A percentile compares a stretch with the other conserved stretches of the same genome.
Evolutionary conservation across 2,113 vertebrate genomes (phyloP).

Genomic region (Scomber colias): DNA sequence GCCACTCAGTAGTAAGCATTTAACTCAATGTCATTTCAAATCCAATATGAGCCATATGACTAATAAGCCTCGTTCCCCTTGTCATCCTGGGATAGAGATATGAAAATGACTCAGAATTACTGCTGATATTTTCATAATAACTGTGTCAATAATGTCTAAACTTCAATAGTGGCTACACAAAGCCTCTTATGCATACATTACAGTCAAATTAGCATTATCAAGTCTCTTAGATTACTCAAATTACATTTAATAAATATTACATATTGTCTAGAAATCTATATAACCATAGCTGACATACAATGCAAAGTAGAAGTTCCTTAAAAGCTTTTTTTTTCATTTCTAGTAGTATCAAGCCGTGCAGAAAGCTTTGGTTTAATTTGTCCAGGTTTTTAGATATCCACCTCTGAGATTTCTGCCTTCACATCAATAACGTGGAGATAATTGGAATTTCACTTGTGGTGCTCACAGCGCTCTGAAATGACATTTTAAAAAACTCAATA

Average conservation of each 20-base stretch:
- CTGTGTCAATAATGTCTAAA: conserved; percentile 21
- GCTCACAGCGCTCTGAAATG: no score
- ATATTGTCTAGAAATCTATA: background rate
- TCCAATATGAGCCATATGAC: conserved; percentile 15
- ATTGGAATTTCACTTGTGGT: no score
- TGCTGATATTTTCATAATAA: conserved; percentile 26
- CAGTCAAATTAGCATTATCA: background rate
- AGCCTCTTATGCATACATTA: background rate
- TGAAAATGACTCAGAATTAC: background rate
- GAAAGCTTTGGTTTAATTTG: no score
- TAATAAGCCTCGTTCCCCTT: background rate
- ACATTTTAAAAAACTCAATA: no score
- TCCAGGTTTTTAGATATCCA: no score
- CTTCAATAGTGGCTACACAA: background rate
- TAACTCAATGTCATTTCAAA: conserved; percentile 11
- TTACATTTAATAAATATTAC: background rate
- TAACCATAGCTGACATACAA: background rate
- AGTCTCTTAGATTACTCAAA: background rate
- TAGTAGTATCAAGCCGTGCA: no score
- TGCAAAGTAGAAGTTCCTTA: no score
- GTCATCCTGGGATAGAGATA: conserved; percentile 19
- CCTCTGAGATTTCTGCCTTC: no score
- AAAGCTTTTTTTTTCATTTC: no score
- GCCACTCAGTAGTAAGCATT: conserved; percentile 8
- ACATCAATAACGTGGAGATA: no score